Base-by-base conservation (phyloP, 2,113 vertebrate genomes). In the Takifugu flavidus region DNA sequence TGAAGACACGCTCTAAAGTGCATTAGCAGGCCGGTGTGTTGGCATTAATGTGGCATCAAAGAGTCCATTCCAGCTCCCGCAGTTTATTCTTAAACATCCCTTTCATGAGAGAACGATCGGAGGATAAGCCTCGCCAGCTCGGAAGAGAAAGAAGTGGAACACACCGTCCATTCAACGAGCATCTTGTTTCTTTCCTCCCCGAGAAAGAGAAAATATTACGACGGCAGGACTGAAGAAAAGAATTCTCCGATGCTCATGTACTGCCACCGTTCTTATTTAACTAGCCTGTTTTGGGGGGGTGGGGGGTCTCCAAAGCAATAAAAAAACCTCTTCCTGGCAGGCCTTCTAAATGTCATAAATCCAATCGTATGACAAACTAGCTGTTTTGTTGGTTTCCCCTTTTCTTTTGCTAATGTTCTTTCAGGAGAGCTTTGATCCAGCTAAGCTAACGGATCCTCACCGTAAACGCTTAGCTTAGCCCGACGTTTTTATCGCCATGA, bases 351-450 rank as follows among this genome's bases (percentile, higher is more conserved):
- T 70, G 63, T 65, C 56, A 72, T 89, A 90, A 87, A 92, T 84
- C 65, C 39, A 66, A 68, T 43, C 51, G 67, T 77, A 83, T 82
- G 82, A 82, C 82, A 84, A 88, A 82, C 78, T 55, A 63, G 65
- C 65, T 64, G 43, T 65, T 77, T 79, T 90, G 81, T 86, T 88
- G 81, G 75, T 78, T 75, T 74, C 70, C 82, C 70, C 79, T 75
- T 70, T 79, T 73, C 59, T 71, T 75, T 77, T 55, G 62, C 78
- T 82, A 66, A 80, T 72, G 66, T 68, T 71, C 51, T 79, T 74
- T 82, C 74, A 72, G 59, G 70, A 26, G 65, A 63, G 82, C 88
- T 91, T 91, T 92, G 89, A 91, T 90, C 87, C 70, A 47, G 62
- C 72, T 68, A 81, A 77, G 78, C 82, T 83, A 80, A 79, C 68